These are phyloP conservation scores for Cylas formicarius DNA, from an alignment of 1,140 invertebrate species.

Conservation along the genomic window DNA sequence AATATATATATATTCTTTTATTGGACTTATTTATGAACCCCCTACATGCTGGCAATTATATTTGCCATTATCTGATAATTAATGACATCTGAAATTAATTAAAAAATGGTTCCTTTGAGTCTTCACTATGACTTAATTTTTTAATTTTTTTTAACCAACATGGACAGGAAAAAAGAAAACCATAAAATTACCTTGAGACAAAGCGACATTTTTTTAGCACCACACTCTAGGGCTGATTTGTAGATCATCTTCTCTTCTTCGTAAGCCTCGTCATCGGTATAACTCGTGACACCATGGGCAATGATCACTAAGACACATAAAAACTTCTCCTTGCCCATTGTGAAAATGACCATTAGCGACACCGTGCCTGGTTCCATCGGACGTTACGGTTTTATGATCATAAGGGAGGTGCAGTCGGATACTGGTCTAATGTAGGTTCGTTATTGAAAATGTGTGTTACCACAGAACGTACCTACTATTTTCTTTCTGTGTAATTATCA, in stretches of 20 bases:
- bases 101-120: too few species aligned
- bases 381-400: constrained; percentile 31
- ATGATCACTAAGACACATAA: constrained; percentile 24
- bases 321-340: constrained; percentile 15
- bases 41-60: too few species aligned
- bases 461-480: constrained; percentile 3
- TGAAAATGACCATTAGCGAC: constrained; percentile 21
- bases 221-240: constrained; percentile 54
- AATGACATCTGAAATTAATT: too few species aligned
- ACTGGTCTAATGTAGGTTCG: constrained; percentile 13
- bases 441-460: constrained; percentile 26
- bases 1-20: too few species aligned
- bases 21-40: too few species aligned
- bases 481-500: too few species aligned
- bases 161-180: neutral
- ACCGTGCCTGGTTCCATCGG: constrained; percentile 10
- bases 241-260: constrained; percentile 44
- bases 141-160: too few species aligned
- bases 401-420: constrained; percentile 20
- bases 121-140: too few species aligned
- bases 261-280: constrained; percentile 16
- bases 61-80: too few species aligned
- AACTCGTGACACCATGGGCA: constrained; percentile 10
- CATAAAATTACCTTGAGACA: constrained; percentile 57
- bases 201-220: constrained; percentile 59